Base-by-base conservation (phyloP, 23 tunicate genomes). In the Clavelina lepadiformis region DNA sequence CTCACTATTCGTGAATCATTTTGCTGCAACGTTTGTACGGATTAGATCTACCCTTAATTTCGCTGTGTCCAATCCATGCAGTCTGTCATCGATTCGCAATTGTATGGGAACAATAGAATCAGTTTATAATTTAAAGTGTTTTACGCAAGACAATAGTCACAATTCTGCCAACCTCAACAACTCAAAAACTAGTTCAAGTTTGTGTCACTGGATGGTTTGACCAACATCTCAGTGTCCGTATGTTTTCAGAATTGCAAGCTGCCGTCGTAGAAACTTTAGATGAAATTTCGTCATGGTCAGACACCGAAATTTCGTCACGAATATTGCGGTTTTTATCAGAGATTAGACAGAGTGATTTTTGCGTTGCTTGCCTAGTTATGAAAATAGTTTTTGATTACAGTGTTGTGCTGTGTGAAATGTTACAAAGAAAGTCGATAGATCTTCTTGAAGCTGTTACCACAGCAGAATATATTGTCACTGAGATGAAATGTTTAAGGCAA, bases 201-300 rank as follows among this genome's bases (percentile, higher is more conserved):
- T 58, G 35, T 58, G 65, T 38, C 65, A 58, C 65, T 38, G 31
- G 65, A 28, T 58, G 65, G 65, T 36, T 28, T 29, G 65, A 58
- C 31, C 35, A 20, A 58, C 65, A 58, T 20, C 18, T 29, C 13
- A 58, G 65, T 58, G 65, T 58, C 7, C 30, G 65, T 20, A 38
- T 58, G 13, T 58, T 58, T 28, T 58, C 65, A 58, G 31, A 58
- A 29, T 58, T 58, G 36, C 65, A 58, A 28, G 11, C 3, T 25
- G 35, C 35, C 36, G 65, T 58, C 36, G 65, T 58, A 58, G 36
- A 58, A 58, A 38, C 65, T 58, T 29, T 58, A 38, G 36, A 36
- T 15, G 65, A 58, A 58, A 58, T 58, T 58, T 58, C 35, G 8
- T 29, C 65, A 58, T 58, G 65, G 65, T 20, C 65, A 58, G 65